Conservation (phyloP, 2,888 invertebrate species). For the Octonoba sinensis region DNA sequence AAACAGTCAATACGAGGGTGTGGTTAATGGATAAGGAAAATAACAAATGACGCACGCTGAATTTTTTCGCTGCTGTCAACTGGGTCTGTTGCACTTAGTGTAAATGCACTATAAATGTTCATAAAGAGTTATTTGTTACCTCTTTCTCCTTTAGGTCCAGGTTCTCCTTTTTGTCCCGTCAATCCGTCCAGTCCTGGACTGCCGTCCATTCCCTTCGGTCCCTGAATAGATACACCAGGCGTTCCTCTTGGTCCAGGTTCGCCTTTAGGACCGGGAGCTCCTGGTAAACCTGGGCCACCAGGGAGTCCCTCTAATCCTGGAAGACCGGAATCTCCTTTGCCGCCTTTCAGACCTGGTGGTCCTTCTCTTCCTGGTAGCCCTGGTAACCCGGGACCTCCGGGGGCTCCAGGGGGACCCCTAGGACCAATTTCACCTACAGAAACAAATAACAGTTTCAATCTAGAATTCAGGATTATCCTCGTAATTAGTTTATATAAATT, state of each 20-base stretch:
- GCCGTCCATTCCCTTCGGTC: constrained; percentile 65
- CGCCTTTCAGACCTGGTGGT: constrained; percentile 73
- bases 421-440: constrained; percentile 74
- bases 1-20: no score
- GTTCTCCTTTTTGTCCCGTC: constrained; percentile 75
- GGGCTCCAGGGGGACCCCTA: constrained; percentile 84
- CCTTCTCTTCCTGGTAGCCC: constrained; percentile 63
- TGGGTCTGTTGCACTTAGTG: no score
- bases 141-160: constrained; percentile 65
- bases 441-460: not conserved
- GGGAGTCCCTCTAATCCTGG: constrained; percentile 72
- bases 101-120: no score
- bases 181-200: constrained; percentile 69
- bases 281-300: constrained; percentile 87
- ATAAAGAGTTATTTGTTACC: constrained; percentile 36
- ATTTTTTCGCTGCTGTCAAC: no score
- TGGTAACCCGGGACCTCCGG: constrained; percentile 77
- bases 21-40: no score
- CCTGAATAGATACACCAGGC: constrained; percentile 61
- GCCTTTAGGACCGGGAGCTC: constrained; percentile 82
- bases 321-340: constrained; percentile 78
- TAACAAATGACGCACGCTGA: no score
- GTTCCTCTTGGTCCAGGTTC: constrained; percentile 66
- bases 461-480: not conserved
- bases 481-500: no score